Evolutionary conservation across 35 echinoderm and acorn worm species (phyloP).

Genomic region (Apostichopus parvimensis): DNA sequence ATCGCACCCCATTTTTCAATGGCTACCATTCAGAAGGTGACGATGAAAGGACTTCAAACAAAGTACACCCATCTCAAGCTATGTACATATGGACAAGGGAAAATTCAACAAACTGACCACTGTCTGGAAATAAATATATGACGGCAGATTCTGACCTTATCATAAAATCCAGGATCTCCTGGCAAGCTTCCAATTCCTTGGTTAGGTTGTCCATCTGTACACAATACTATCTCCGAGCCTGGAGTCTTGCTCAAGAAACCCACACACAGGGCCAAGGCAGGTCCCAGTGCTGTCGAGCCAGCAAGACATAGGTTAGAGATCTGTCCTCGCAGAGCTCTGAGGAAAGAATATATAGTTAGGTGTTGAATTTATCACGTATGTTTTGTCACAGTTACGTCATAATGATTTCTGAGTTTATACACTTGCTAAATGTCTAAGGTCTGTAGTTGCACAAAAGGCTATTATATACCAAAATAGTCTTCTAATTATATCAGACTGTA

Average conservation of each 20-base stretch:
- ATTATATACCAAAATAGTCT: neutral
- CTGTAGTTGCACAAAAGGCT: neutral
- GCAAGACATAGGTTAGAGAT: slow-evolving; percentile 55
- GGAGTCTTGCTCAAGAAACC: slow-evolving; percentile 79
- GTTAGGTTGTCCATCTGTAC: slow-evolving; percentile 92
- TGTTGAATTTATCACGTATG: neutral
- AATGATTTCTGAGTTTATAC: neutral
- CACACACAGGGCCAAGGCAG: slow-evolving; percentile 74
- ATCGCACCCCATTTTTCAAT: too few relatives aligned
- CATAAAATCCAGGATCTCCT: slow-evolving; percentile 13
- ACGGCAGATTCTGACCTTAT: slow-evolving; percentile 21
- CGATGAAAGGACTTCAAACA: too few relatives aligned
- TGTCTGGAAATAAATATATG: neutral
- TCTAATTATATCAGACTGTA: neutral
- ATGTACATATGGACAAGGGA: too few relatives aligned
- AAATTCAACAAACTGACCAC: too few relatives aligned
- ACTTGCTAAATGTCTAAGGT: neutral
- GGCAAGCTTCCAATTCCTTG: slow-evolving; percentile 74
- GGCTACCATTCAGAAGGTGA: too few relatives aligned
- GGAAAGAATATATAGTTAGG: neutral
- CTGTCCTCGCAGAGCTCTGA: slow-evolving; percentile 65
- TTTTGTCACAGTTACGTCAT: too few relatives aligned
- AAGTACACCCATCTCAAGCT: too few relatives aligned
- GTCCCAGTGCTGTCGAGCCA: slow-evolving; percentile 85
- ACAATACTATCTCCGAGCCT: slow-evolving; percentile 88